Evolutionary conservation across 2,797 vertebrate genomes (phyloP), one percentile per base, ranked within the genome.

Genomic region (Rousettus madagascariensis): DNA sequence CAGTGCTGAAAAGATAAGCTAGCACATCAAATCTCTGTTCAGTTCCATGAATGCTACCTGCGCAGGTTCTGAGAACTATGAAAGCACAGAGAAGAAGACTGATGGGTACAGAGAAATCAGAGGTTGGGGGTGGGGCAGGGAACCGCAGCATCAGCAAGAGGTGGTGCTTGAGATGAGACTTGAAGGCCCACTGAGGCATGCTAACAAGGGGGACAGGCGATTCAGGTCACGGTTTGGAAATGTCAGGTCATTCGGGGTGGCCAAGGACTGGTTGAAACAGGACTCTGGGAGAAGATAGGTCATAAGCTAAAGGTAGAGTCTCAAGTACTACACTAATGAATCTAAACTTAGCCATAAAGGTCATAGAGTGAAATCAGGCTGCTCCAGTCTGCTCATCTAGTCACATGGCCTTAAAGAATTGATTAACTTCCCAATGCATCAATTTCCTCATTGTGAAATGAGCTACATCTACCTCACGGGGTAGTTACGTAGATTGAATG

Each of bases 71-170:
- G 6, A 26, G 24, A 33, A n/a, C 15, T 10, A 4, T 3, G 30
- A 46, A 24, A 53, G 20, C 17, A 19, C 24, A 66, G 22, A 57
- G 69, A 7, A 46, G 46, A 71, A 80, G 46, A 38, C 26, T 9
- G 24, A 53, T 2, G 41, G 24, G 7, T 19, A 16, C 0, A 3
- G 19, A 19, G 33, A 22, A 15, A 8, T 49, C 19, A 49, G 61
- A 79, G 59, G 2, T 2, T 51, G 66, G 2, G n/a, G 3, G 16
- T 0, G 0, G 22, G 8, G 10, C 78, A 49, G 61, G 13, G 3
- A 28, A 28, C 30, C 28, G 6, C 53, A 6, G 66, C n/a, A 84
- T 68, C 71, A 15, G 30, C 11, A 41, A 13, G 61, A 36, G 24
- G 30, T 66, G 8, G 16, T 6, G 24, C 6, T 59, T 46, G 26